Percentiles rank a stretch among this genome's conserved stretches.
Conservation (phyloP, 2,113 vertebrate genomes). For the Sula dactylatra region DNA sequence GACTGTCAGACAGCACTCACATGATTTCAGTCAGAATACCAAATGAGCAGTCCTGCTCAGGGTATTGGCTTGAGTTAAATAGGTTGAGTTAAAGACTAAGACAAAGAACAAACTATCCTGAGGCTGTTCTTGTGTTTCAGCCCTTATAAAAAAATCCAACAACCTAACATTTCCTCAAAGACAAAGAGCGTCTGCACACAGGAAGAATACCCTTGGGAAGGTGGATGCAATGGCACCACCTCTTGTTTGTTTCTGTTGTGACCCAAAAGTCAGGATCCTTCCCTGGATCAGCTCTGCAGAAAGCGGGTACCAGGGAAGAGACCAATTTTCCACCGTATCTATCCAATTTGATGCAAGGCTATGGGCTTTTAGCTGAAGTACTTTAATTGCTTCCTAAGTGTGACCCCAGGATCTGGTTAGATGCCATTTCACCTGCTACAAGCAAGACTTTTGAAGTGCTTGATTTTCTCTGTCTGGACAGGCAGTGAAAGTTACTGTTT, state of each 20-base stretch:
- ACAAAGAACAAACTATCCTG: background rate
- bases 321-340: background rate
- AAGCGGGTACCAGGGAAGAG: background rate
- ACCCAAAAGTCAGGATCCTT: background rate
- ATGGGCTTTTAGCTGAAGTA: background rate
- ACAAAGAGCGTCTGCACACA: background rate
- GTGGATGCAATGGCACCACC: background rate
- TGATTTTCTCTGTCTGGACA: background rate
- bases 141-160: background rate
- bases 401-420: background rate
- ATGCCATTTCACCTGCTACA: background rate
- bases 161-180: background rate
- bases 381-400: background rate
- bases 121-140: background rate
- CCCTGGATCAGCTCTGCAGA: background rate
- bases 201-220: background rate
- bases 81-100: background rate
- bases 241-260: background rate
- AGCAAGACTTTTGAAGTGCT: background rate
- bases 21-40: background rate
- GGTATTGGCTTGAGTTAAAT: background rate
- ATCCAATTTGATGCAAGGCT: background rate
- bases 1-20: fast-evolving
- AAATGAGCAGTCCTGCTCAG: background rate
- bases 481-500: background rate